phyloP scores from a whole-genome alignment of 53 echinoderm and acorn worm genomes.

The Holothuria scabra region DNA sequence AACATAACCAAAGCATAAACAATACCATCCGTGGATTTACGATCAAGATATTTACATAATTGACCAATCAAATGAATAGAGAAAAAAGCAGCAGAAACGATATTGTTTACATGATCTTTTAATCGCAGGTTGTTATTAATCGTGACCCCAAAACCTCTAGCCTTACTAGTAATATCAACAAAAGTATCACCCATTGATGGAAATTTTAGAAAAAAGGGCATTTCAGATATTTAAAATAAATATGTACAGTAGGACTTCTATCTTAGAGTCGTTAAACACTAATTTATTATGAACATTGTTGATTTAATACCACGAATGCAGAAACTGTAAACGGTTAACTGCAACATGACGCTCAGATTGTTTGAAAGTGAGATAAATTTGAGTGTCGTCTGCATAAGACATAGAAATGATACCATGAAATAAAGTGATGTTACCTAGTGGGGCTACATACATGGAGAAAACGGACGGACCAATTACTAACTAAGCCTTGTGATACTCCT shows the following conservation, averaged over 20 bases:
- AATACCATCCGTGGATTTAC: constrained; percentile 1
- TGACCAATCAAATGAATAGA: constrained; percentile 36
- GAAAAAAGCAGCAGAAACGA: constrained; percentile 6
- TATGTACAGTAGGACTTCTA: background rate
- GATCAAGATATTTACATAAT: constrained; percentile 28
- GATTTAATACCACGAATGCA: too few species aligned
- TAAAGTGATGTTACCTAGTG: too few species aligned
- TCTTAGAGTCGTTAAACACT: background rate
- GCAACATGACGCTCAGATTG: too few species aligned
- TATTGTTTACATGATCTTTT: constrained; percentile 23
- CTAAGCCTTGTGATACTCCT: too few species aligned
- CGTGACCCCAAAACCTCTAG: background rate
- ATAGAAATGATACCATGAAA: too few species aligned
- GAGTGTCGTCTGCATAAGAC: too few species aligned
- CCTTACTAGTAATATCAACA: background rate
- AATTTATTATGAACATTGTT: background rate
- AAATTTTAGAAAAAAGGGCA: background rate
- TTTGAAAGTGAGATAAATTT: too few species aligned
- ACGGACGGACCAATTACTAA: too few species aligned
- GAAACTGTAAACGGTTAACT: too few species aligned
- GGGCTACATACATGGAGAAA: too few species aligned
- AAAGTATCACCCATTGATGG: background rate
- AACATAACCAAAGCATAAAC: constrained; percentile 53
- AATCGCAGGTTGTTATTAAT: background rate
- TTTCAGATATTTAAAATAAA: constrained; percentile 1